Conservation (phyloP, 2,888 invertebrate species). For the Sarcophaga variegata region DNA sequence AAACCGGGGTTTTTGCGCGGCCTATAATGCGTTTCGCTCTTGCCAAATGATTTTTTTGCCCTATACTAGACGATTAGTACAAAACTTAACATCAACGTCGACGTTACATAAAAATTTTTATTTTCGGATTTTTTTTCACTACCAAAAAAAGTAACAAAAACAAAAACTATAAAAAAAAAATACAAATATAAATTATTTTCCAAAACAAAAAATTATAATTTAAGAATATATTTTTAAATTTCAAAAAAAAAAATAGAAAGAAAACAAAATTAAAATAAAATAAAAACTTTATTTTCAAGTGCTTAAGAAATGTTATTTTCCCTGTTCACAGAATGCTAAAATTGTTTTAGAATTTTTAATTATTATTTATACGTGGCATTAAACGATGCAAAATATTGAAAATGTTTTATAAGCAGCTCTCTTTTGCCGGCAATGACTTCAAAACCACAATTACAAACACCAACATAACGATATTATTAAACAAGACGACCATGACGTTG, state of each 20-base stretch:
- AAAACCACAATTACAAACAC: conserved; percentile 43
- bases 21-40: conserved; percentile 71
- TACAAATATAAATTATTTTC: conserved; percentile 64
- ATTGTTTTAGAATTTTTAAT: background rate
- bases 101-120: conserved; percentile 81
- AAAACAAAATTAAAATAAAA: background rate
- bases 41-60: conserved; percentile 78
- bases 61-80: conserved; percentile 76
- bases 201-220: background rate
- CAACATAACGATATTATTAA: conserved; percentile 7
- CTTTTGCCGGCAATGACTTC: conserved; percentile 28
- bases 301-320: background rate
- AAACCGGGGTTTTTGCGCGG: conserved; percentile 70
- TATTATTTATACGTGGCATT: background rate
- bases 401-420: conserved; percentile 6
- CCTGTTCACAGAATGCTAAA: background rate
- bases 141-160: conserved; percentile 68
- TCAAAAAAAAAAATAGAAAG: background rate
- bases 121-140: conserved; percentile 78
- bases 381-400: background rate
- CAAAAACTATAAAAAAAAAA: conserved; percentile 65
- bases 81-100: conserved; percentile 81
- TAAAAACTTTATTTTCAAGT: background rate
- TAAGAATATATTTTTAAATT: background rate
- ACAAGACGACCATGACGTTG: conserved; percentile 15